phyloP scores from a whole-genome alignment of 2,797 vertebrate species.

The Danionella dracula region DNA sequence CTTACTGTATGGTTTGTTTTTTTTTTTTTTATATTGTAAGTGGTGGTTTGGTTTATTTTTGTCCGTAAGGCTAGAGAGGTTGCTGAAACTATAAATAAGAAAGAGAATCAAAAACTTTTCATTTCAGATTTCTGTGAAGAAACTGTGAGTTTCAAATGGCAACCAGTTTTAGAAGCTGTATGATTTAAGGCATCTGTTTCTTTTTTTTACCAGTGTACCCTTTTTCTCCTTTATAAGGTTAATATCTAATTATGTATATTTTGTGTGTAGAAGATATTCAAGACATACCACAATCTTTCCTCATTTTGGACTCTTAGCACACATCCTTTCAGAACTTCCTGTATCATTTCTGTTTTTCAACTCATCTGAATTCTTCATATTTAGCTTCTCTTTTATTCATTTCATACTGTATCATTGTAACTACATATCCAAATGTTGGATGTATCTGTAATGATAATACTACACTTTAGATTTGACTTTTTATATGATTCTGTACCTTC shows the following conservation, averaged over 20 bases:
- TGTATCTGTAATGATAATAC: neutral
- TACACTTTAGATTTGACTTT: neutral
- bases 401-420: too few species aligned
- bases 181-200: neutral
- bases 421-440: too few species aligned
- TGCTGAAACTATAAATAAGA: neutral
- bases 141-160: neutral
- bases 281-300: neutral
- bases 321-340: neutral
- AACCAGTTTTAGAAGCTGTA: conserved; percentile 16
- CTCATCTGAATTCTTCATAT: too few species aligned
- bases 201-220: conserved; percentile 40
- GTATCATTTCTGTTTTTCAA: conserved; percentile 20
- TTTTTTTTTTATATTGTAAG: neutral
- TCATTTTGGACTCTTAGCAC: conserved; percentile 50
- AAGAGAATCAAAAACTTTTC: conserved; percentile 2
- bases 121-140: neutral
- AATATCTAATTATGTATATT: too few species aligned
- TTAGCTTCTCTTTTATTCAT: too few species aligned
- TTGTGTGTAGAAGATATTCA: too few species aligned
- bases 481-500: conserved; percentile 16
- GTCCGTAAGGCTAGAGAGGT: conserved; percentile 4
- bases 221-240: conserved; percentile 37
- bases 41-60: neutral
- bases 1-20: neutral